Evolutionary conservation across 1,140 invertebrate species (phyloP).

Genomic region (Maniola jurtina): DNA sequence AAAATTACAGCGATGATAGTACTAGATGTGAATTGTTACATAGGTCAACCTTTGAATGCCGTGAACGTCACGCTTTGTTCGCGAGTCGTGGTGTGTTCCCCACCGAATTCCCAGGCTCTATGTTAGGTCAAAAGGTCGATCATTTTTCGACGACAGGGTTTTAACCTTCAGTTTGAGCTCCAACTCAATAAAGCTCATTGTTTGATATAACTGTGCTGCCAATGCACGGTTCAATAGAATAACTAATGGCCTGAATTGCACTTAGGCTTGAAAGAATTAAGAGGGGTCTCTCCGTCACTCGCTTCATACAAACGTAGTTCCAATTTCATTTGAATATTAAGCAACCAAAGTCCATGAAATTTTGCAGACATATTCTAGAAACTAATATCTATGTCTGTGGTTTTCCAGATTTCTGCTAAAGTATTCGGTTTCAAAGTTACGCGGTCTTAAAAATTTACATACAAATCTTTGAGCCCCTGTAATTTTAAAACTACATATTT

Average conservation of each 20-base stretch:
- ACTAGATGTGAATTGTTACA: slow-evolving; percentile 13
- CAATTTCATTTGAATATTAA: too few species aligned
- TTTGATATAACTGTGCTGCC: background rate
- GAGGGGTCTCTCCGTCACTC: too few species aligned
- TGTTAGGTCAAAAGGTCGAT: slow-evolving; percentile 15
- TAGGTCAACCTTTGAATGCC: slow-evolving; percentile 45
- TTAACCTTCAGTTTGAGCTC: background rate
- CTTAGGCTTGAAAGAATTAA: too few species aligned
- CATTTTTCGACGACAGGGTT: slow-evolving; percentile 12
- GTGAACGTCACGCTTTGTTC: slow-evolving; percentile 33
- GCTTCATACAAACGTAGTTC: too few species aligned
- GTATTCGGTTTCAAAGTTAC: too few species aligned
- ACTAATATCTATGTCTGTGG: too few species aligned
- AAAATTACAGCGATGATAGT: slow-evolving; percentile 10
- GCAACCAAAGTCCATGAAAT: too few species aligned
- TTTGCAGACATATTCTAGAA: too few species aligned
- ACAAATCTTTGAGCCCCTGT: too few species aligned
- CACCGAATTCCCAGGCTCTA: slow-evolving; percentile 9
- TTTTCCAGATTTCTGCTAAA: too few species aligned
- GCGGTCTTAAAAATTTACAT: too few species aligned
- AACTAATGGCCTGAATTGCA: background rate
- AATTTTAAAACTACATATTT: too few species aligned
- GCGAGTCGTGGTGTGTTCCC: slow-evolving; percentile 6
- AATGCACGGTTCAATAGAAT: background rate
- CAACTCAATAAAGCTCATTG: background rate